A percentile compares a stretch with the other conserved stretches of the same genome.
phyloP scores from a whole-genome alignment of 2,113 vertebrate genomes.

The Fulmarus glacialis region DNA sequence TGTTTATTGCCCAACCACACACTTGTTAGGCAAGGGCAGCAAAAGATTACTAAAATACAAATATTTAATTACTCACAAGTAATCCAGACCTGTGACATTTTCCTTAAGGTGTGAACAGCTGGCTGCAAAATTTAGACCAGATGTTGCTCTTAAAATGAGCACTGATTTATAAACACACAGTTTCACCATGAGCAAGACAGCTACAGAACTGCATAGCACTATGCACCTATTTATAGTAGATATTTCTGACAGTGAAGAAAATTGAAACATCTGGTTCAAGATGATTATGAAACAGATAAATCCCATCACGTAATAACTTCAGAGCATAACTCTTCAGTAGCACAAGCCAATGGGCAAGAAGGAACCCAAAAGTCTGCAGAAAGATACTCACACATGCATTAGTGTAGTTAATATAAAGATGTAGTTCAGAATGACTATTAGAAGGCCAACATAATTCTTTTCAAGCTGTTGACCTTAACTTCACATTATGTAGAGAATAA shows the following conservation, averaged over 20 bases:
- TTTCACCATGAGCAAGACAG: conserved; percentile 25
- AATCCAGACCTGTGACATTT: conserved; percentile 10
- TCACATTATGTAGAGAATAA: background rate
- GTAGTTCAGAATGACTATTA: background rate
- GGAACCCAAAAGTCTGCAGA: background rate
- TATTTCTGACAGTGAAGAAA: conserved; percentile 22
- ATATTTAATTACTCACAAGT: conserved; percentile 47
- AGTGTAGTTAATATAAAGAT: background rate
- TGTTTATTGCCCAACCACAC: background rate
- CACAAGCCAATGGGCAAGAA: background rate
- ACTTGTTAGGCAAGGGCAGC: background rate
- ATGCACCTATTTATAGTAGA: conserved; percentile 13
- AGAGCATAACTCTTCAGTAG: background rate
- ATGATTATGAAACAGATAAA: conserved; percentile 30
- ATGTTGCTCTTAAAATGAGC: conserved; percentile 51
- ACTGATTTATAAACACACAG: background rate
- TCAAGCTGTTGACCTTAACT: background rate
- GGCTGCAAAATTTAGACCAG: conserved; percentile 52
- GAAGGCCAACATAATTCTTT: background rate
- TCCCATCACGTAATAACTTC: background rate
- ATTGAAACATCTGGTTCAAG: conserved; percentile 35
- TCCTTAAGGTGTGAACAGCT: conserved; percentile 65
- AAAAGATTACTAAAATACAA: conserved; percentile 39
- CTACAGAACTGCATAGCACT: background rate
- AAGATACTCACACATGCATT: background rate